Base-by-base conservation (phyloP, 1,140 invertebrate species). In the Apolygus lucorum region DNA sequence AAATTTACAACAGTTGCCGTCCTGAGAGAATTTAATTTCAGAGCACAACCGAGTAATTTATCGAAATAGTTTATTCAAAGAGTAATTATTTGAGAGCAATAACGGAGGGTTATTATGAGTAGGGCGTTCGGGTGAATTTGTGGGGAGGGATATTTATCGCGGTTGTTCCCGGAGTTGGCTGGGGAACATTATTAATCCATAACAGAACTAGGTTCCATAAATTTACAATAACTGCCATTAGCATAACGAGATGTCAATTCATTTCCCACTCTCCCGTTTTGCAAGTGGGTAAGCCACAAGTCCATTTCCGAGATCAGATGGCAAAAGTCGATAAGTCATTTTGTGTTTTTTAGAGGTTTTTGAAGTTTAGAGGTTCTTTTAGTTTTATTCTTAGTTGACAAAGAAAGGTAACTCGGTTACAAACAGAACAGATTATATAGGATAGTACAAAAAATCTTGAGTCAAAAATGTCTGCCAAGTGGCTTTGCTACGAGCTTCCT, bases 241-340 rank as follows among this genome's bases (percentile, higher is more conserved):
- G 62, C 62, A 63, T 63, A 63, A 63, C 62, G 62, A 63, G 62
- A 63, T 63, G 62, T 63, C 62, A 63, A 63, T 63, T 63, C 27
- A 22, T 22, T 63, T 54, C 34, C 4, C 4, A 4, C 34, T 42
- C 34, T 42, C 34, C 34, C 34, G 4, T n/a, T n/a, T n/a, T n/a
- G n/a, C n/a, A n/a, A n/a, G n/a, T n/a, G n/a, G n/a, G n/a, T n/a
- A n/a, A n/a, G n/a, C n/a, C n/a, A n/a, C n/a, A n/a, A n/a, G n/a
- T n/a, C n/a, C n/a, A n/a, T n/a, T n/a, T n/a, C n/a, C n/a, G n/a
- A n/a, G n/a, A n/a, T n/a, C n/a, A n/a, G n/a, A n/a, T n/a, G n/a
- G n/a, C n/a, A n/a, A n/a, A n/a, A n/a, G n/a, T n/a, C n/a, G n/a
- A n/a, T n/a, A n/a, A n/a, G n/a, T n/a, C n/a, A n/a, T n/a, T n/a